These are phyloP conservation scores for Tupiocoris notatus DNA, from an alignment of 2,888 invertebrate species.

Conservation along the genomic window DNA sequence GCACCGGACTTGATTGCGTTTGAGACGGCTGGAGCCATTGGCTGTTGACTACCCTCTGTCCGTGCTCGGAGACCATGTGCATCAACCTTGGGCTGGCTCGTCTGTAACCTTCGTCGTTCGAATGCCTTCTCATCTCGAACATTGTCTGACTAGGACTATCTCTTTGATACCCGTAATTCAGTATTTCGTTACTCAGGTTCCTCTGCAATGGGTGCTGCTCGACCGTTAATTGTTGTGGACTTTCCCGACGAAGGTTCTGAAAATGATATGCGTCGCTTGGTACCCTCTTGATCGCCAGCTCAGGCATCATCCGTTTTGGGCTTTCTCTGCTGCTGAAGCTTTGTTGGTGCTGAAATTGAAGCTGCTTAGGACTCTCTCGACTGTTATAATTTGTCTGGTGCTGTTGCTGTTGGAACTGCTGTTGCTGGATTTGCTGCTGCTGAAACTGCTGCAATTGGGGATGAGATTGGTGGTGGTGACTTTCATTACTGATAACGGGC, in stretches of 20 bases:
- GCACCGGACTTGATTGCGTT: background rate
- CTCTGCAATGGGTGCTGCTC: slow-evolving; percentile 17
- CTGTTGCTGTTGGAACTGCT: background rate
- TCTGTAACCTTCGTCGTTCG: slow-evolving; percentile 28
- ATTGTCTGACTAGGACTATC: slow-evolving; percentile 30
- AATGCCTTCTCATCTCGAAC: slow-evolving; percentile 31
- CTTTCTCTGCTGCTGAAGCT: slow-evolving; percentile 3
- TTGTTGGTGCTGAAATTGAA: background rate
- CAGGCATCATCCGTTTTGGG: slow-evolving; percentile 29
- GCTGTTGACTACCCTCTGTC: slow-evolving; percentile 29
- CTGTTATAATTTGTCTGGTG: background rate
- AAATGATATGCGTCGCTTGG: background rate
- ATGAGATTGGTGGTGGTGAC: slow-evolving; percentile 1
- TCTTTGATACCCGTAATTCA: slow-evolving; percentile 33
- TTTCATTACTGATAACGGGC: slow-evolving; percentile 1
- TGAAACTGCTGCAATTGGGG: background rate
- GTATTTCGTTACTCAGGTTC: slow-evolving; percentile 33
- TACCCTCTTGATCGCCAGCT: slow-evolving; percentile 11
- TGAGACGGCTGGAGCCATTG: slow-evolving; percentile 5
- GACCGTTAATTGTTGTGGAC: slow-evolving; percentile 23
- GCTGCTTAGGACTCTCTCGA: background rate
- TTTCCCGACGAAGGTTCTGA: slow-evolving; percentile 13
- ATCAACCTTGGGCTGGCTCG: slow-evolving; percentile 26
- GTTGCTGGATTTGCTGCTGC: background rate
- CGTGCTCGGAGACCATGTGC: slow-evolving; percentile 27